These are phyloP conservation scores for Ornithorhynchus anatinus DNA, from an alignment of 2,113 vertebrate genomes.

Conservation along the genomic window DNA sequence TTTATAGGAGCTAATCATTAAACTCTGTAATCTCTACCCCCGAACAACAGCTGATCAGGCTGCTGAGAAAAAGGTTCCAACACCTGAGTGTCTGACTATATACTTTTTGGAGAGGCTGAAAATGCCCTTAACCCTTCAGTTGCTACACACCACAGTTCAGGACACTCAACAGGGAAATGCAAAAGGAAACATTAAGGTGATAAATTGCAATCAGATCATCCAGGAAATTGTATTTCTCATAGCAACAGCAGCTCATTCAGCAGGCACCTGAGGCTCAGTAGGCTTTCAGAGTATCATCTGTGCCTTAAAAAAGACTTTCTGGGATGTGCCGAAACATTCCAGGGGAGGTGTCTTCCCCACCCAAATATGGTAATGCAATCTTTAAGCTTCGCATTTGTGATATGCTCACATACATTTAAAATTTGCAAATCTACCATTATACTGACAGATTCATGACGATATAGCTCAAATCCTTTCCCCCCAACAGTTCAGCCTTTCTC, in stretches of 20 bases:
- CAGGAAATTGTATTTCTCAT: neutral
- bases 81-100: constrained; percentile 78
- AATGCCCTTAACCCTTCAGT: constrained; percentile 59
- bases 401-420: no score
- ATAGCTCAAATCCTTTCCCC: no score
- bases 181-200: neutral
- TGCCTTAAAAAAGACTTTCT: neutral
- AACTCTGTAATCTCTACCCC: constrained; percentile 87
- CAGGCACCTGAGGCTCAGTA: no score
- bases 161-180: neutral
- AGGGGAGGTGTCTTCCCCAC: no score
- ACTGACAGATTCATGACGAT: no score
- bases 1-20: constrained; percentile 89
- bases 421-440: no score
- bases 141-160: constrained; percentile 3
- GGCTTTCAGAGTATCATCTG: no score
- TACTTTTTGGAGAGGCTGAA: constrained; percentile 60
- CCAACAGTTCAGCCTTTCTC: no score
- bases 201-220: constrained; percentile 8
- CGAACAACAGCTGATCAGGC: constrained; percentile 89
- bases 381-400: no score
- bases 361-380: no score
- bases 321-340: neutral
- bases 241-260: neutral
- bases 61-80: constrained; percentile 71